Percentiles rank a stretch among this genome's conserved stretches.
Evolutionary conservation across 1,140 invertebrate genomes (phyloP).

Genomic region (Zaprionus kolodkinae): DNA sequence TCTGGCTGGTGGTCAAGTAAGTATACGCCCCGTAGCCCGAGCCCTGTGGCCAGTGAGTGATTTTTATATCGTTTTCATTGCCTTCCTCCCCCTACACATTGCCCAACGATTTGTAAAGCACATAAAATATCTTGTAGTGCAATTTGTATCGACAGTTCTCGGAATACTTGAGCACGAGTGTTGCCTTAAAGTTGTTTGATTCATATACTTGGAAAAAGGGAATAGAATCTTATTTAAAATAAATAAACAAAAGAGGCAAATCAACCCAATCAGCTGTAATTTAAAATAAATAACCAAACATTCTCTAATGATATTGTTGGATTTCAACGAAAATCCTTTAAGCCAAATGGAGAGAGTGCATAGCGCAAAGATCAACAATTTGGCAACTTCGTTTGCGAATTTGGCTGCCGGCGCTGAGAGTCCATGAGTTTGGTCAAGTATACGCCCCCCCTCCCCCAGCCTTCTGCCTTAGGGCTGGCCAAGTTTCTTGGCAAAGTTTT

Average conservation of each 20-base stretch:
- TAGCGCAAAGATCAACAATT: slow-evolving; percentile 3
- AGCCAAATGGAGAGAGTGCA: neutral
- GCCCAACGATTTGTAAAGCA: slow-evolving; percentile 61
- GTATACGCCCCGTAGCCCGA: neutral
- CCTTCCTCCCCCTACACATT: slow-evolving; percentile 2
- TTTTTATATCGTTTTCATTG: slow-evolving; percentile 67
- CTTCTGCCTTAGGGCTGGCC: neutral
- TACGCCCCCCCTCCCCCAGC: neutral
- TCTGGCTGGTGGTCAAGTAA: no score
- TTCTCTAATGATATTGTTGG: neutral
- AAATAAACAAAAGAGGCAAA: neutral
- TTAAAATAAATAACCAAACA: slow-evolving; percentile 1
- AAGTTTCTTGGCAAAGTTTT: slow-evolving; percentile 38
- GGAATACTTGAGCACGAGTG: neutral
- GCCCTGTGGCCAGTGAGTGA: slow-evolving; percentile 26
- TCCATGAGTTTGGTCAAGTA: slow-evolving; percentile 10
- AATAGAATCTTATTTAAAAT: neutral
- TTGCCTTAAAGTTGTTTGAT: neutral
- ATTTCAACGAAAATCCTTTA: neutral
- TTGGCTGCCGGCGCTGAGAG: neutral
- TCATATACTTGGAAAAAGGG: neutral
- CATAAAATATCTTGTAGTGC: slow-evolving; percentile 54
- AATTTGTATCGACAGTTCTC: slow-evolving; percentile 31
- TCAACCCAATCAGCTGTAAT: neutral
- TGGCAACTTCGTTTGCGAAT: slow-evolving; percentile 6